These are phyloP conservation scores for Pammene aurita DNA, from an alignment of 2,888 invertebrate genomes.

Conservation along the genomic window DNA sequence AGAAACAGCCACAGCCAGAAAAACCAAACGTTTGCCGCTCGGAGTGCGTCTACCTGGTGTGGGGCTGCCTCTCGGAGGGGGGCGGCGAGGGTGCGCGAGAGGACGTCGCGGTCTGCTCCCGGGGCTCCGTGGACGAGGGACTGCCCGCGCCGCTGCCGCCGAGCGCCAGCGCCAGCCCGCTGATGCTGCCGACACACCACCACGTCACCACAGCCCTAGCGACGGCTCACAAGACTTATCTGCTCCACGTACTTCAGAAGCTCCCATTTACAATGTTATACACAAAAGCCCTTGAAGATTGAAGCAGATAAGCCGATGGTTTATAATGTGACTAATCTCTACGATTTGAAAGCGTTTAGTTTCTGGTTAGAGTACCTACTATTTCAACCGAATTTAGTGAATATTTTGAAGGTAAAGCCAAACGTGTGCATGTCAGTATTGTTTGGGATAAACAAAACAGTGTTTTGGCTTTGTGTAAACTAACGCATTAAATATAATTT, in stretches of 20 bases:
- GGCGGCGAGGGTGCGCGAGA: slow-evolving; percentile 77
- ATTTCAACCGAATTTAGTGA: slow-evolving; percentile 16
- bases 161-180: slow-evolving; percentile 83
- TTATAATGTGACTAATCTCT: slow-evolving; percentile 59
- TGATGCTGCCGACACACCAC: slow-evolving; percentile 83
- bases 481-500: not conserved
- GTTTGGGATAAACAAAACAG: slow-evolving; percentile 19
- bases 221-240: slow-evolving; percentile 65
- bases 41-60: slow-evolving; percentile 80
- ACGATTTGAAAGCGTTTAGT: slow-evolving; percentile 46
- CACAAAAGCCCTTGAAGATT: slow-evolving; percentile 49
- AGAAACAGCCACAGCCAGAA: slow-evolving; percentile 65
- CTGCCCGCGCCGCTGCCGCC: slow-evolving; percentile 78
- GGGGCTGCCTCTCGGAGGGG: slow-evolving; percentile 75
- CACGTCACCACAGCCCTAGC: slow-evolving; percentile 81
- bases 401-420: slow-evolving; percentile 14
- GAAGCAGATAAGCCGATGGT: slow-evolving; percentile 75
- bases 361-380: slow-evolving; percentile 28
- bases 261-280: slow-evolving; percentile 32
- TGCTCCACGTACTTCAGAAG: slow-evolving; percentile 65
- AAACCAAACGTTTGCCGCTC: slow-evolving; percentile 76
- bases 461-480: slow-evolving; percentile 17
- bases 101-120: slow-evolving; percentile 71
- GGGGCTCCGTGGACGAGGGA: slow-evolving; percentile 65
- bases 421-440: no score